A percentile compares a stretch with the other conserved stretches of the same genome.
Conservation (phyloP, 1,140 invertebrate genomes). For the Sminthurinus signatus region DNA sequence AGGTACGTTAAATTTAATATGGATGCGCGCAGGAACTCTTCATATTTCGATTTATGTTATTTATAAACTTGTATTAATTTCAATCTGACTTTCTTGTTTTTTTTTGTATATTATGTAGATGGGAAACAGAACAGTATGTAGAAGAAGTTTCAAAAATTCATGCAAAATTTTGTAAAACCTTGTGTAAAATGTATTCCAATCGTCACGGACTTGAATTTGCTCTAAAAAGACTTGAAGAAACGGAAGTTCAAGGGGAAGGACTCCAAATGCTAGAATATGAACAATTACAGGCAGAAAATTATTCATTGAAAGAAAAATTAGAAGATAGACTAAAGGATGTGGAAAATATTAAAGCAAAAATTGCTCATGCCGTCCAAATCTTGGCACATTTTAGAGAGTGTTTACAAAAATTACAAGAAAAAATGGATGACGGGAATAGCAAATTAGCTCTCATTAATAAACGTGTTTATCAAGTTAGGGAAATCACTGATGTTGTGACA, state of each 20-base stretch:
- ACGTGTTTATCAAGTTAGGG: constrained; percentile 9
- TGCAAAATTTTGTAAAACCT: constrained; percentile 18
- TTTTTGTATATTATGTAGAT: too few relatives aligned
- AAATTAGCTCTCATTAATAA: constrained; percentile 9
- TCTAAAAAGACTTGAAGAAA: constrained; percentile 19
- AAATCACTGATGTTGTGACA: constrained; percentile 7
- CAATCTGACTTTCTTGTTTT: too few relatives aligned
- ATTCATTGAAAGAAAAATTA: constrained; percentile 19
- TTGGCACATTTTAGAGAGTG: constrained; percentile 29
- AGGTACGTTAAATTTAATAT: too few relatives aligned
- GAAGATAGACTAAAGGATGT: constrained; percentile 22
- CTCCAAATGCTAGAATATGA: constrained; percentile 27
- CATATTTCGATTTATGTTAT: too few relatives aligned
- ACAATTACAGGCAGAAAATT: constrained; percentile 29
- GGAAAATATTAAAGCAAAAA: constrained; percentile 28
- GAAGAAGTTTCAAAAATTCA: constrained; percentile 18
- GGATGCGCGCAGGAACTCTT: too few relatives aligned
- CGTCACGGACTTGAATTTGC: constrained; percentile 24
- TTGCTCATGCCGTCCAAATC: constrained; percentile 27
- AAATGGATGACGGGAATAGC: constrained; percentile 12
- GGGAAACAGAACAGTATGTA: constrained; percentile 23
- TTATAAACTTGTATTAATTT: too few relatives aligned
- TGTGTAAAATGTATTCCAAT: constrained; percentile 19
- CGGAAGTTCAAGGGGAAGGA: constrained; percentile 27
- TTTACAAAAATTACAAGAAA: constrained; percentile 4